phyloP scores from a whole-genome alignment of 2,113 vertebrate species.

The Thryonomys swinderianus region DNA sequence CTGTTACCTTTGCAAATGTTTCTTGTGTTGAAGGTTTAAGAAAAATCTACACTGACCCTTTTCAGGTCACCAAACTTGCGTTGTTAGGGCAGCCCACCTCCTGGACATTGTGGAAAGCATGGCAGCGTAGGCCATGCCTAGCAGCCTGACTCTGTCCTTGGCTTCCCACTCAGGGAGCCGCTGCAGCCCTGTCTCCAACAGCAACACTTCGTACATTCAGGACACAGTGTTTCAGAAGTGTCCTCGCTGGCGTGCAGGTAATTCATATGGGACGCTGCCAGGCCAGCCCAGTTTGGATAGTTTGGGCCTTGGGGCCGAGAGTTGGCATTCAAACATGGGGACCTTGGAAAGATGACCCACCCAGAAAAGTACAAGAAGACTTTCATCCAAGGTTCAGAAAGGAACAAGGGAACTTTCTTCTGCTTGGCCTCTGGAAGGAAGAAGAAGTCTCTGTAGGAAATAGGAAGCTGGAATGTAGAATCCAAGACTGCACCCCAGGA shows the following conservation, averaged over 20 bases:
- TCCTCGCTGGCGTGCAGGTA: too few species aligned
- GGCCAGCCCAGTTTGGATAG: background rate
- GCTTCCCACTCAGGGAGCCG: background rate
- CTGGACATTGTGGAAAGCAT: fast-evolving
- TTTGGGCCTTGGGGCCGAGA: background rate
- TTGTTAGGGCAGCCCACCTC: background rate
- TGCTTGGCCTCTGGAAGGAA: background rate
- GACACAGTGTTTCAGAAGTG: background rate
- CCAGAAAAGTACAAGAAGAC: background rate
- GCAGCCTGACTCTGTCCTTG: fast-evolving
- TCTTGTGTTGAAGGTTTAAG: background rate
- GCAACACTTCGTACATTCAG: background rate
- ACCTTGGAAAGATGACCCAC: background rate
- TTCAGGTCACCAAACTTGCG: background rate
- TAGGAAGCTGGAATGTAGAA: background rate
- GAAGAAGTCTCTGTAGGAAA: background rate
- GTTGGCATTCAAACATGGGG: background rate
- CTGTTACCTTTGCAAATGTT: background rate
- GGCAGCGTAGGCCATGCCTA: fast-evolving
- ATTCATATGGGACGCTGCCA: background rate
- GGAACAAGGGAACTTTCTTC: background rate
- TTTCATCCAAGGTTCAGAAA: background rate
- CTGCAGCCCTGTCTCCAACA: background rate
- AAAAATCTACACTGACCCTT: background rate
- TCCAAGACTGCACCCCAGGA: background rate